phyloP scores from a whole-genome alignment of 2,113 vertebrate genomes.

The Setophaga coronata region DNA sequence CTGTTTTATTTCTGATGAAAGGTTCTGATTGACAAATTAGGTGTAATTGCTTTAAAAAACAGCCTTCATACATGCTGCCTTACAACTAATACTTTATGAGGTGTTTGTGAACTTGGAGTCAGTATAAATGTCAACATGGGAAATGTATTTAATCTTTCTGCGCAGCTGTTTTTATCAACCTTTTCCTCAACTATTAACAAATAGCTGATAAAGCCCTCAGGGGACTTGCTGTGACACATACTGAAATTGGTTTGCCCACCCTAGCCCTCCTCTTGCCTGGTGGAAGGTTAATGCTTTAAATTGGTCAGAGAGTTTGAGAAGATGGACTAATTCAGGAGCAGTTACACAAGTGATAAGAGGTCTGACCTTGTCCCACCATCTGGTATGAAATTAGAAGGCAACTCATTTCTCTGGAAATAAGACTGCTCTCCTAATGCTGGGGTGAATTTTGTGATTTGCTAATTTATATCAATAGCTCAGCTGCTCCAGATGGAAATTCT shows the following conservation, averaged over 20 bases:
- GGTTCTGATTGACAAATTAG: not conserved
- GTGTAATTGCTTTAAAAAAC: not conserved
- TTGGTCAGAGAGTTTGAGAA: not conserved
- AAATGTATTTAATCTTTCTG: constrained; percentile 1
- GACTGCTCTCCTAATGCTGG: not conserved
- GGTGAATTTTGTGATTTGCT: not conserved
- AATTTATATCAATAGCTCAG: not conserved
- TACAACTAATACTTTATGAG: not conserved
- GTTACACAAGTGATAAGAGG: not conserved
- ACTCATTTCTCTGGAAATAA: not conserved
- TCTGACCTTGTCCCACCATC: not conserved
- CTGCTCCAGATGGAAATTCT: not conserved
- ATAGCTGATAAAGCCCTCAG: not conserved
- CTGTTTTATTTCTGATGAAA: not conserved
- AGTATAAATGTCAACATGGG: not conserved
- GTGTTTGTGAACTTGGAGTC: not conserved
- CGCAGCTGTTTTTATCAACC: constrained; percentile 4
- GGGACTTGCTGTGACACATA: not conserved
- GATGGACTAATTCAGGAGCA: not conserved
- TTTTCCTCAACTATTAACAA: constrained; percentile 14
- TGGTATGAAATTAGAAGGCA: not conserved
- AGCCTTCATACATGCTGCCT: not conserved
- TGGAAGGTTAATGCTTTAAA: not conserved
- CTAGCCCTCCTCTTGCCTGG: not conserved
- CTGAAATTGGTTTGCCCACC: not conserved